These are phyloP conservation scores for Hydropsyche tenuis DNA, from an alignment of 1,140 invertebrate genomes.

Conservation along the genomic window DNA sequence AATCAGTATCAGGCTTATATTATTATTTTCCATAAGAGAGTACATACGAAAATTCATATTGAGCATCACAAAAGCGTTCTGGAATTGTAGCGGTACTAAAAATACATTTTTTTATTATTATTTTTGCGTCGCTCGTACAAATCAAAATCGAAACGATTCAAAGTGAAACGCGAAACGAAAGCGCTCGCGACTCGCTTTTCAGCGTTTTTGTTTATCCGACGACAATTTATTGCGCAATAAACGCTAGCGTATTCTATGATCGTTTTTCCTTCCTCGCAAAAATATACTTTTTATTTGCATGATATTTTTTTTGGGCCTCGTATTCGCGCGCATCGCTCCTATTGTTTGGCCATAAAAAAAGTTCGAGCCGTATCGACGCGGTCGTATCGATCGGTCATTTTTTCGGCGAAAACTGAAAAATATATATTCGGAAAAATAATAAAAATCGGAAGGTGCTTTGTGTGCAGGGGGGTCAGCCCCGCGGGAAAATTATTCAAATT, in stretches of 20 bases:
- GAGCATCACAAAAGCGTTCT: too few relatives aligned
- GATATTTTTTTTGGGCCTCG: background rate
- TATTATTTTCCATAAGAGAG: too few relatives aligned
- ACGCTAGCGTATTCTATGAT: conserved; percentile 7
- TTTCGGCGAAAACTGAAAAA: background rate
- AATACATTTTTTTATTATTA: too few relatives aligned
- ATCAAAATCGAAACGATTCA: conserved; percentile 13
- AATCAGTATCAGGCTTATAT: too few relatives aligned
- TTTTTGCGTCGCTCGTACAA: background rate
- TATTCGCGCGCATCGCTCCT: background rate
- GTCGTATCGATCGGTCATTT: background rate
- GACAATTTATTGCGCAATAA: conserved; percentile 10
- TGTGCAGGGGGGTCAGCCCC: background rate
- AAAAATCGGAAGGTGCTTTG: background rate
- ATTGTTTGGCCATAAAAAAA: background rate
- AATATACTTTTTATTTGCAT: background rate
- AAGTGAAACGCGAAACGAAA: background rate
- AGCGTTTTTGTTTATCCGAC: conserved; percentile 1
- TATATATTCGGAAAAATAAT: too few relatives aligned
- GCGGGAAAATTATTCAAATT: conserved; percentile 19
- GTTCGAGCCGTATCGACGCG: background rate
- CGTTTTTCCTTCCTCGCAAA: background rate
- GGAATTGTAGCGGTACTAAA: too few relatives aligned
- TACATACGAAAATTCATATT: too few relatives aligned
- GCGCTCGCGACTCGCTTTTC: background rate